Evolutionary conservation across 2,888 invertebrate genomes (phyloP).

Genomic region (Tachystola acroxantha): DNA sequence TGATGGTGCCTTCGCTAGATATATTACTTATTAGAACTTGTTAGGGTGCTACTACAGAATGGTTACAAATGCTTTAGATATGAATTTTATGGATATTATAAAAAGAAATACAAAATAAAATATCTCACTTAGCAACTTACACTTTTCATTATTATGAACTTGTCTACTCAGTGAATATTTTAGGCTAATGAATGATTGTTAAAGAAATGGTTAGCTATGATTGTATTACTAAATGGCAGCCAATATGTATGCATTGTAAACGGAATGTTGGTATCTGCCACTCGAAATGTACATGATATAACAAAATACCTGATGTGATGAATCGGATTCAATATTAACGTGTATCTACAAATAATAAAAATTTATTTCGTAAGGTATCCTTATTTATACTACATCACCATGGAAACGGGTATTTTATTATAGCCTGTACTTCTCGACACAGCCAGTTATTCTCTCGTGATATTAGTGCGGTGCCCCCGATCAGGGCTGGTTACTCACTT

Average conservation of each 20-base stretch:
- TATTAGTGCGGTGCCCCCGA: too few species aligned
- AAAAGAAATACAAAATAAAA: background rate
- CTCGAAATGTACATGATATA: slow-evolving; percentile 17
- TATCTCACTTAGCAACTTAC: too few species aligned
- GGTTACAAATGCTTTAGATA: slow-evolving; percentile 2
- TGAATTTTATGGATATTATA: background rate
- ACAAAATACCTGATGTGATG: slow-evolving; percentile 1
- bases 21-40: slow-evolving; percentile 17
- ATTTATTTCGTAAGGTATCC: too few species aligned
- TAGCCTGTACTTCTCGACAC: too few species aligned
- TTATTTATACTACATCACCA: too few species aligned
- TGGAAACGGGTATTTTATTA: too few species aligned
- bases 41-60: slow-evolving; percentile 24
- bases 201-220: slow-evolving; percentile 1
- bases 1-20: slow-evolving; percentile 18
- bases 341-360: too few species aligned
- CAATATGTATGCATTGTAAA: slow-evolving; percentile 61
- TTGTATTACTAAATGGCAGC: slow-evolving; percentile 24
- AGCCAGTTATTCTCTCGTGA: too few species aligned
- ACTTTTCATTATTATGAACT: too few species aligned
- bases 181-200: background rate
- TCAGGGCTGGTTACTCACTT: too few species aligned
- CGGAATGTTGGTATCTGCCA: slow-evolving; percentile 25
- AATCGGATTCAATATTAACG: too few species aligned
- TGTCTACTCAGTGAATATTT: too few species aligned